phyloP scores from a whole-genome alignment of 2,113 vertebrate species.

The Cyphomyrus discorhynchus region DNA sequence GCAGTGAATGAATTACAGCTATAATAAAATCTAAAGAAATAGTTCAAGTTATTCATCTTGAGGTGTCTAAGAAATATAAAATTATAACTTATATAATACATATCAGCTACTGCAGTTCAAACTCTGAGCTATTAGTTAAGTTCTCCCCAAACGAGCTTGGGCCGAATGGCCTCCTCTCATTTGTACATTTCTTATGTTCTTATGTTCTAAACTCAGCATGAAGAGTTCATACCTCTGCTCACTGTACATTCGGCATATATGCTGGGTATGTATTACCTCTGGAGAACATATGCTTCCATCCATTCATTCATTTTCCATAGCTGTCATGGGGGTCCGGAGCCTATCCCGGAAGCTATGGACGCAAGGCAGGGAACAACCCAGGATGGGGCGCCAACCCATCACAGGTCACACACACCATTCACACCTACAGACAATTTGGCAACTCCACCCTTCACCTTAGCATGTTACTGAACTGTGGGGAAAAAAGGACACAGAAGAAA shows the following conservation, averaged over 20 bases:
- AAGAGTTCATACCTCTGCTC: background rate
- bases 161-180: no score
- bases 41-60: background rate
- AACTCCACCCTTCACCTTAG: background rate
- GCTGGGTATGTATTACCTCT: background rate
- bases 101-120: background rate
- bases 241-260: background rate
- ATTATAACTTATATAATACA: background rate
- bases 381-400: background rate
- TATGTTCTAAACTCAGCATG: background rate
- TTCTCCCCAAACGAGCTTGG: no score
- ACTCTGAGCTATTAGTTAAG: background rate
- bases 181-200: no score
- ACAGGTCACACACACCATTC: background rate
- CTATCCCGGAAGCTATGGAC: background rate
- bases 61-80: background rate
- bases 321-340: background rate
- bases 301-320: background rate
- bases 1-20: conserved; percentile 1
- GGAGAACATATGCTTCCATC: background rate
- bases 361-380: background rate
- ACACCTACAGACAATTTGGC: background rate
- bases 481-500: background rate
- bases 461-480: background rate
- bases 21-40: background rate